Base-by-base conservation (phyloP, 1,140 invertebrate species). In the Cyphomyrmex costatus region DNA sequence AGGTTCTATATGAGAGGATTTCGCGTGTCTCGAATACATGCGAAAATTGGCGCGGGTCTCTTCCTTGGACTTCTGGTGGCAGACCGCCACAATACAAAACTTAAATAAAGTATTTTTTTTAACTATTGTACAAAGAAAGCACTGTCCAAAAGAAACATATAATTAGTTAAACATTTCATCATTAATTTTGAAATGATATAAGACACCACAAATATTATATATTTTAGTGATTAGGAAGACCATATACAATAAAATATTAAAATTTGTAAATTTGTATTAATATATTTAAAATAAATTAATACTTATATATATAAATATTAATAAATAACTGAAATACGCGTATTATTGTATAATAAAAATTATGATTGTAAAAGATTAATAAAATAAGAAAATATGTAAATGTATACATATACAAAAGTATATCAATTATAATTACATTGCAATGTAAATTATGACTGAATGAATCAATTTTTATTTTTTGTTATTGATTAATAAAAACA, bases 401-500 rank as follows among this genome's bases (percentile, higher is more conserved):
- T 61, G 12, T 60, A 83, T 24, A 33, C 6, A 33, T 42, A 3
- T 51, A 68, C 36, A 74, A 46, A 66, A 53, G 14, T 42, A 74
- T n/a, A 60, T 61, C 24, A 71, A 49, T 73, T 71, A 30, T 82
- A 42, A 83, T n/a, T n/a, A n/a, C 12, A 74, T 42, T 73, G 16
- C 16, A 19, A 49, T 49, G 14, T 60, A 33, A 46, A 49, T 61
- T 46, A 83, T 49, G 3, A 33, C 65, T 70, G 49, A 58, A 56
- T 65, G 33, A 76, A 36, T 61, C 73, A 10, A 36, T 88, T 82
- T 86, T 63, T 90, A 46, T 68, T 82, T 73, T 86, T 85, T 87
- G 21, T 76, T 56, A 36, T 84, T 79, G 80, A 76, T 92, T 87
- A 86, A 46, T 90, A 89, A 71, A 88, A 93, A 90, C 88, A 91